These are phyloP conservation scores for Ooceraea biroi DNA, from an alignment of 1,140 invertebrate genomes.

Conservation along the genomic window DNA sequence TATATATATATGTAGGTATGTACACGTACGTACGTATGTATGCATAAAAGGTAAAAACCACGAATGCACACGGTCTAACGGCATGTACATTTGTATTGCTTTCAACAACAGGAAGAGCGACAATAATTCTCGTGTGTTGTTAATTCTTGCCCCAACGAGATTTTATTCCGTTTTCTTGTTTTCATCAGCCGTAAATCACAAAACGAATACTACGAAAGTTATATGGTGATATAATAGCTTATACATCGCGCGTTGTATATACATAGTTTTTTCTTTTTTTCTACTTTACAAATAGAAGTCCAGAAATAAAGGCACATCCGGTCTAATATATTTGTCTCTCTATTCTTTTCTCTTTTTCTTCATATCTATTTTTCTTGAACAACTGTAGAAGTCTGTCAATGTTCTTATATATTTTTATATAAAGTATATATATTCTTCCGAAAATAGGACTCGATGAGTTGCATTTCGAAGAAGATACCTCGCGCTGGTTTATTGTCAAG, in stretches of 20 bases:
- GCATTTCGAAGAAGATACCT: constrained; percentile 6
- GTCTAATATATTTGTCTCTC: constrained; percentile 30
- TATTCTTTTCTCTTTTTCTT: background rate
- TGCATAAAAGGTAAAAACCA: background rate
- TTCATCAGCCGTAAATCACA: constrained; percentile 39
- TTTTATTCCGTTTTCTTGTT: constrained; percentile 15
- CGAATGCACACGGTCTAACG: constrained; percentile 29
- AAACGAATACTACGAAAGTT: constrained; percentile 35
- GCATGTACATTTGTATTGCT: background rate
- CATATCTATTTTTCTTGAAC: background rate
- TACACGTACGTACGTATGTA: background rate
- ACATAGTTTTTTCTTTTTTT: background rate
- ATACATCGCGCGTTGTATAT: background rate
- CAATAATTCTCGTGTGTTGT: constrained; percentile 51
- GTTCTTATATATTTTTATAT: constrained; percentile 7
- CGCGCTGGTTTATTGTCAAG: background rate
- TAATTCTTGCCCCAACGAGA: constrained; percentile 7
- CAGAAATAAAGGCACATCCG: constrained; percentile 4
- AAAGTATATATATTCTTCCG: background rate
- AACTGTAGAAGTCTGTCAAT: no score
- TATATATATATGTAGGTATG: constrained; percentile 9
- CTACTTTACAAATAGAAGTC: constrained; percentile 27
- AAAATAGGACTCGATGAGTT: constrained; percentile 8
- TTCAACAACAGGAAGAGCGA: background rate
- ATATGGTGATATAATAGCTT: constrained; percentile 31